phyloP scores from a whole-genome alignment of 2,888 invertebrate species.

The Eustalomyia histrio region DNA sequence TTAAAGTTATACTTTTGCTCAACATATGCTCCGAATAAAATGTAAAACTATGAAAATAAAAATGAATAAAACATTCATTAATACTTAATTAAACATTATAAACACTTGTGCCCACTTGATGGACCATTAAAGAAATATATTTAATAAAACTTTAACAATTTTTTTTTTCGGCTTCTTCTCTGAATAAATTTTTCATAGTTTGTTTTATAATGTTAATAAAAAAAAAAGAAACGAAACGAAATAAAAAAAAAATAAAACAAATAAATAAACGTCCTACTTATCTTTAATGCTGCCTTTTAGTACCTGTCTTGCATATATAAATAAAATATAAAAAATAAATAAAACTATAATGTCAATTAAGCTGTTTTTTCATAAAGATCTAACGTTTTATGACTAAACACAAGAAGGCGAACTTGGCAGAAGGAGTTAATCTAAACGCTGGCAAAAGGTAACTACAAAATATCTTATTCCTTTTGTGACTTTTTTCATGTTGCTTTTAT shows the following conservation, averaged over 20 bases:
- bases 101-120: not conserved
- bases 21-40: conserved; percentile 18
- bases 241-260: conserved; percentile 26
- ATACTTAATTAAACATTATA: conserved; percentile 43
- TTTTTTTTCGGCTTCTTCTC: not conserved
- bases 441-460: too few species aligned
- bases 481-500: too few species aligned
- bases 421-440: too few species aligned
- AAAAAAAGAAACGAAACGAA: not conserved
- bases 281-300: conserved; percentile 47
- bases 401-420: too few species aligned
- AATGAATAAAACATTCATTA: conserved; percentile 45
- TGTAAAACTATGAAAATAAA: not conserved
- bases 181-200: not conserved
- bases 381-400: too few species aligned
- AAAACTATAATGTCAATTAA: not conserved
- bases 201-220: too few species aligned
- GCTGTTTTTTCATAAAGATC: not conserved
- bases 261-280: conserved; percentile 58
- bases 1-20: not conserved
- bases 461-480: too few species aligned
- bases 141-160: conserved; percentile 14
- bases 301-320: conserved; percentile 52
- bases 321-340: not conserved
- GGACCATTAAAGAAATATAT: not conserved